Evolutionary conservation across 2,797 vertebrate species (phyloP).

Genomic region (Netta rufina): DNA sequence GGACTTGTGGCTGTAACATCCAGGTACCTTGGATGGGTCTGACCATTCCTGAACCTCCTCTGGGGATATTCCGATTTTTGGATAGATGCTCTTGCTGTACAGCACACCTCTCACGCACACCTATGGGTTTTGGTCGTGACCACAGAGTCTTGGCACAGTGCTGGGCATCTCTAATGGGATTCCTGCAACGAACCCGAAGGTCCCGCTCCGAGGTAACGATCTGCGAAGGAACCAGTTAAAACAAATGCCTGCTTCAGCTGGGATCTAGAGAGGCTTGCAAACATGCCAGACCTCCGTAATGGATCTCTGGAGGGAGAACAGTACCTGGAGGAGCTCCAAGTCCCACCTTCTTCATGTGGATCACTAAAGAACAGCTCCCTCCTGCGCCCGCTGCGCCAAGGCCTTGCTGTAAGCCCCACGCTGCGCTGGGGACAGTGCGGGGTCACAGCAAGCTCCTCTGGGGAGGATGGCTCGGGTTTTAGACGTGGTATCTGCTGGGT

Average conservation of each 20-base stretch:
- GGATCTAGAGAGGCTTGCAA: conserved; percentile 55
- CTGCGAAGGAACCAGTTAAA: conserved; percentile 59
- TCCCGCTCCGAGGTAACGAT: conserved; percentile 9
- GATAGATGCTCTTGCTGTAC: not conserved
- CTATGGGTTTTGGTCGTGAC: not conserved
- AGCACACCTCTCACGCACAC: not conserved
- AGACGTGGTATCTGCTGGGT: not conserved
- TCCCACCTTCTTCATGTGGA: conserved; percentile 48
- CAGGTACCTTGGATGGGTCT: not conserved
- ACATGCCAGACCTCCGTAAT: conserved; percentile 47
- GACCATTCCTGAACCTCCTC: not conserved
- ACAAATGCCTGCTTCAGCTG: conserved; percentile 38
- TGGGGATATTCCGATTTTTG: not conserved
- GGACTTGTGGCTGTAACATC: not conserved
- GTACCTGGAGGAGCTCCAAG: conserved; percentile 61
- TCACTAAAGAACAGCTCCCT: conserved; percentile 46
- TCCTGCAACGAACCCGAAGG: not conserved
- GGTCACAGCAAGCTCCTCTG: not conserved
- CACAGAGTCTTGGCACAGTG: accelerated
- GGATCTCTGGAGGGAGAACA: conserved; percentile 65
- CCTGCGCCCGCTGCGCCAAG: not conserved
- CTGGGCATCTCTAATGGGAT: not conserved
- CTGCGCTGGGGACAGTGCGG: accelerated
- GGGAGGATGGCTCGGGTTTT: not conserved
- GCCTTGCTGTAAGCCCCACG: accelerated